Evolutionary conservation across 2,888 invertebrate genomes (phyloP).

Genomic region (Hydroisotoma schaefferi): DNA sequence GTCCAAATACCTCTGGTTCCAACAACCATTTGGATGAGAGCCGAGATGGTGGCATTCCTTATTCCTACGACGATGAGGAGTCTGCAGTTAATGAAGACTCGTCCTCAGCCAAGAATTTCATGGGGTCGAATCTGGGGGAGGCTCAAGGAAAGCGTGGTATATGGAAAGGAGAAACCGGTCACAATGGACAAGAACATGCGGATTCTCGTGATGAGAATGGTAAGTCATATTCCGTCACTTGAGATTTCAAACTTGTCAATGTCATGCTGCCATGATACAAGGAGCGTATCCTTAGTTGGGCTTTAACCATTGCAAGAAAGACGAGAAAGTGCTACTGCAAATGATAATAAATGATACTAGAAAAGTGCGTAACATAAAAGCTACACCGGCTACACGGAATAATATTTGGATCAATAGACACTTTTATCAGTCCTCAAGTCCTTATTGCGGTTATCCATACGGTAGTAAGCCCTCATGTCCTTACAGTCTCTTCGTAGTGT

Average conservation of each 20-base stretch:
- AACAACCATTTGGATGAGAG: slow-evolving; percentile 48
- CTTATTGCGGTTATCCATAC: too few relatives aligned
- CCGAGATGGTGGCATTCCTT: slow-evolving; percentile 40
- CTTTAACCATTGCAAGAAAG: too few relatives aligned
- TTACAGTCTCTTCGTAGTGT: slow-evolving; percentile 17
- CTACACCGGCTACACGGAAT: too few relatives aligned
- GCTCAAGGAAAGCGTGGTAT: slow-evolving; percentile 48
- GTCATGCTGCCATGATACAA: too few relatives aligned
- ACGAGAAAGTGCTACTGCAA: too few relatives aligned
- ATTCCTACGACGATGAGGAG: slow-evolving; percentile 39
- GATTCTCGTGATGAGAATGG: slow-evolving; percentile 47
- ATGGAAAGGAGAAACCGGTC: slow-evolving; percentile 44
- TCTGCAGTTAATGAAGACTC: slow-evolving; percentile 40
- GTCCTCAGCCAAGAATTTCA: slow-evolving; percentile 31
- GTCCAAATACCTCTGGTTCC: slow-evolving; percentile 39
- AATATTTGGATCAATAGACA: too few relatives aligned
- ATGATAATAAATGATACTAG: too few relatives aligned
- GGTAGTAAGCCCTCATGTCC: too few relatives aligned
- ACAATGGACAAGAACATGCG: slow-evolving; percentile 41
- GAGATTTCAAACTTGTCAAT: background rate
- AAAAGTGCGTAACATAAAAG: too few relatives aligned
- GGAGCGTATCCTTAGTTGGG: too few relatives aligned
- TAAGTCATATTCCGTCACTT: slow-evolving; percentile 18
- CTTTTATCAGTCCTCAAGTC: too few relatives aligned
- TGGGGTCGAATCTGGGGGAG: slow-evolving; percentile 38